Conservation (phyloP, 2,113 vertebrate genomes). For the Rhombomys opimus region DNA sequence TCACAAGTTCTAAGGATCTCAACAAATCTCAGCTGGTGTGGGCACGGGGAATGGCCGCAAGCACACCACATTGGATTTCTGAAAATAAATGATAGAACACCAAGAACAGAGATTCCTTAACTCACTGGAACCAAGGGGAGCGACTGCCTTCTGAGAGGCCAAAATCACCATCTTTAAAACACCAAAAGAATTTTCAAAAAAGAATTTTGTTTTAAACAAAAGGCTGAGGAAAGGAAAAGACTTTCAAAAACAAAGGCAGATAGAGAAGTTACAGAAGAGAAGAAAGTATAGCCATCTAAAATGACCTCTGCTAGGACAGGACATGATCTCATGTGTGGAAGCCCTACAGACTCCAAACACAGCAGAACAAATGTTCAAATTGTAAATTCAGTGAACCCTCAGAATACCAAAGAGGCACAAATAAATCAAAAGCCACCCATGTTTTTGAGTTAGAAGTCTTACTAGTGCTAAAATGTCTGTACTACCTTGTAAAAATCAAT, state of each 20-base stretch:
- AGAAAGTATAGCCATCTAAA: neutral
- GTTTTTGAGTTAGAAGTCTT: neutral
- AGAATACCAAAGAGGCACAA: neutral
- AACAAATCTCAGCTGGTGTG: neutral
- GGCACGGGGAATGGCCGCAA: neutral
- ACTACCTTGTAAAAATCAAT: neutral
- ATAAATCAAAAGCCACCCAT: neutral
- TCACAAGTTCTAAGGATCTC: neutral
- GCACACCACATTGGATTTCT: neutral
- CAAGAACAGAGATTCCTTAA: neutral
- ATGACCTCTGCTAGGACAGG: neutral
- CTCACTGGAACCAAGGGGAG: neutral
- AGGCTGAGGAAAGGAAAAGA: neutral
- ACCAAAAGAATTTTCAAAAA: neutral
- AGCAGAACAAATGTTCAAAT: neutral
- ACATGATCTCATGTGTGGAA: neutral
- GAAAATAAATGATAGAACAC: neutral
- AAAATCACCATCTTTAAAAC: neutral
- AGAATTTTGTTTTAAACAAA: neutral
- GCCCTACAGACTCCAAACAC: neutral
- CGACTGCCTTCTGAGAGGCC: neutral
- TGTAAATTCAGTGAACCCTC: neutral
- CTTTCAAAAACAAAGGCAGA: neutral
- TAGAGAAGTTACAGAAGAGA: neutral
- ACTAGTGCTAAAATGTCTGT: neutral